Conservation (phyloP, 2,888 invertebrate species). For the Entomobrya proxima region DNA sequence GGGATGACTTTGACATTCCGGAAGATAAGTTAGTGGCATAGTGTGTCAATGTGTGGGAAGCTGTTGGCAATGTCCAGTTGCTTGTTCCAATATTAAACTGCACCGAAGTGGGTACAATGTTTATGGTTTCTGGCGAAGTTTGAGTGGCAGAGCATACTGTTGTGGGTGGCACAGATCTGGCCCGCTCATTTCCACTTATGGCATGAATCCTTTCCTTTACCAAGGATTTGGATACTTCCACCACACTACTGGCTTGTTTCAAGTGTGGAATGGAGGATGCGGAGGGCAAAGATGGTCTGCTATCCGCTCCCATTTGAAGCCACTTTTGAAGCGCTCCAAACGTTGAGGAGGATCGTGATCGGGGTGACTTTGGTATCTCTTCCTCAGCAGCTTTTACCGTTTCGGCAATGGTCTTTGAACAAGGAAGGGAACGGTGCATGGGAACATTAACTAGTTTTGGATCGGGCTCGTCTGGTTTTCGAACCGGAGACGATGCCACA, state of each 20-base stretch:
- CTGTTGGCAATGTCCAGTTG: constrained; percentile 76
- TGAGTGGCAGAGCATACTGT: constrained; percentile 82
- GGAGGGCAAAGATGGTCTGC: constrained; percentile 46
- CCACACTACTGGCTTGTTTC: constrained; percentile 61
- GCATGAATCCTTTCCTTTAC: constrained; percentile 77
- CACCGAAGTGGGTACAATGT: constrained; percentile 78
- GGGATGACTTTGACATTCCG: constrained; percentile 58
- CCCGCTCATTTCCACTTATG: constrained; percentile 75
- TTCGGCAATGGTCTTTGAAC: constrained; percentile 51
- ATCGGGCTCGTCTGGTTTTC: constrained; percentile 51
- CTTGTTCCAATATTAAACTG: constrained; percentile 82
- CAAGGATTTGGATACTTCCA: constrained; percentile 76
- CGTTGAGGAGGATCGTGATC: constrained; percentile 72
- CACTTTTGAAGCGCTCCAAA: constrained; percentile 81
- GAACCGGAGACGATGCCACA: constrained; percentile 21
- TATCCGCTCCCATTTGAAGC: constrained; percentile 77
- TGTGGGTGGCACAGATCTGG: constrained; percentile 59
- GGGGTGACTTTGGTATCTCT: constrained; percentile 63
- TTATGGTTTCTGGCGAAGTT: constrained; percentile 81
- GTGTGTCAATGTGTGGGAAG: constrained; percentile 77
- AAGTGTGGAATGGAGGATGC: constrained; percentile 60
- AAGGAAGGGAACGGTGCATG: constrained; percentile 46
- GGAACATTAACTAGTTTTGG: constrained; percentile 37
- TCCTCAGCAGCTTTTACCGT: constrained; percentile 49
- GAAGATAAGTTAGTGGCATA: constrained; percentile 9